Evolutionary conservation across 2,113 vertebrate genomes (phyloP), one percentile per base, ranked within the genome.

Genomic region (Carlito syrichta): DNA sequence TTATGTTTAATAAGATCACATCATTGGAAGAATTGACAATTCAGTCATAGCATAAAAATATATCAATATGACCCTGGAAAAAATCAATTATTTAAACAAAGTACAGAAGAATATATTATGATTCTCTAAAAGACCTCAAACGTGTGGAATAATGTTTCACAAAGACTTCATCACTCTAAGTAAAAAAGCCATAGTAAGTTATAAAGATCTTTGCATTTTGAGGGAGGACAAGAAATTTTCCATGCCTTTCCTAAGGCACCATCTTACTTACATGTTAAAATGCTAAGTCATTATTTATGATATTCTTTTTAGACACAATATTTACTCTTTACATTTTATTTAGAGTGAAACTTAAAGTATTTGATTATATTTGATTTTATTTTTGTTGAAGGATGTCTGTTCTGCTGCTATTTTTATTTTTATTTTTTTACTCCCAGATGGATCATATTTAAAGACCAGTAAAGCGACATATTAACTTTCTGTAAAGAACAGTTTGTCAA

Each of bases 251-350:
- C 58, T 86, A 74, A 97, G 62, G 73, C 52, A 96, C 48, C 11
- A 7, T 6, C 25, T 91, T 97, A 93, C 35, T 87, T 82, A 2
- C 2, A 40, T 96, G 93, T 98, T 85, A 93, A 38, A 73, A 83
- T 54, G 86, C 54, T 93, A 89, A 12, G 85, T 84, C 25, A 97
- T 73, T 71, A 63, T 30, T 91, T 96, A 97, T 93, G 89, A 84
- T 97, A 97, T 97, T 97, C 16, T 97, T 68, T 63, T 23, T 94
- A 63, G 38, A 2, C 3, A 96, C 95, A 97, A 91, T 97, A 98
- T 97, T 91, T 22, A 66, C 50, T 50, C 45, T 77, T 27, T 97
- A 97, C 45, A 77, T 97, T 98, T 98, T 97, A 96, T 95, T 96
- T 96, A 97, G 89, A 14, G 13, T 97, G 94, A 96, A 66, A 23